Percentiles rank a stretch among this genome's conserved stretches.
phyloP scores from a whole-genome alignment of 2,797 vertebrate species.

The Amniataba percoides region DNA sequence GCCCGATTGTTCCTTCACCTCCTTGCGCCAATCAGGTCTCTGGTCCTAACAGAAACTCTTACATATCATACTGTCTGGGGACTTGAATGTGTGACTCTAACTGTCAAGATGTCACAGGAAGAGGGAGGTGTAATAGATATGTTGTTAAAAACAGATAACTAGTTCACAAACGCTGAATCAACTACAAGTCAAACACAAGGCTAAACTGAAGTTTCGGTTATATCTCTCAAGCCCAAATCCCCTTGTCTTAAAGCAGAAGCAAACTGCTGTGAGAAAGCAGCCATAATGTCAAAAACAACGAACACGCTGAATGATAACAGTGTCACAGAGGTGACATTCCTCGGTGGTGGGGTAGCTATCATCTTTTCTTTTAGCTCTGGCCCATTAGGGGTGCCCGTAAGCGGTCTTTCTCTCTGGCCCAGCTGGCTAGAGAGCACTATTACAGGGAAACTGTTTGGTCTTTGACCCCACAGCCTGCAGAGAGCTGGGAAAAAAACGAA shows the following conservation, averaged over 20 bases:
- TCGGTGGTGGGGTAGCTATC: slow-evolving; percentile 44
- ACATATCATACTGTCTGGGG: slow-evolving; percentile 2
- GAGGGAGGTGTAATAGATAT: not conserved
- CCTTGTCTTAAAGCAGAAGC: not conserved
- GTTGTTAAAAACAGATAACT: not conserved
- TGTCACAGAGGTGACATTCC: slow-evolving; percentile 71
- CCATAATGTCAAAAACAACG: slow-evolving; percentile 20
- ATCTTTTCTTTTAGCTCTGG: slow-evolving; percentile 53
- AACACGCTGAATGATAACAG: slow-evolving; percentile 44
- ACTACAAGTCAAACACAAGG: not conserved
- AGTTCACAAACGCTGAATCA: not conserved
- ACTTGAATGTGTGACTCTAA: not conserved
- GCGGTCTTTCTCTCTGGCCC: slow-evolving; percentile 50
- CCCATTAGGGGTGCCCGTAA: slow-evolving; percentile 55
- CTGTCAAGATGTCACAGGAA: not conserved
- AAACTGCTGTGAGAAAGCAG: slow-evolving; percentile 15
- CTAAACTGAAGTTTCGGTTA: not conserved
- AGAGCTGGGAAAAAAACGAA: slow-evolving; percentile 55
- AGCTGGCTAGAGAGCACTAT: slow-evolving; percentile 63
- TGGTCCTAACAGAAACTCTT: slow-evolving; percentile 21
- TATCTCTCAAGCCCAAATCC: not conserved
- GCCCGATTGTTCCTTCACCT: slow-evolving; percentile 11
- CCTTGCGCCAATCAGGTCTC: slow-evolving; percentile 33
- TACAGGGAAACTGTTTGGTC: slow-evolving; percentile 72
- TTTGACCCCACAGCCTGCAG: slow-evolving; percentile 70